These are phyloP conservation scores for Sebastes taczanowskii DNA, from an alignment of 2,797 vertebrate species.

Conservation along the genomic window DNA sequence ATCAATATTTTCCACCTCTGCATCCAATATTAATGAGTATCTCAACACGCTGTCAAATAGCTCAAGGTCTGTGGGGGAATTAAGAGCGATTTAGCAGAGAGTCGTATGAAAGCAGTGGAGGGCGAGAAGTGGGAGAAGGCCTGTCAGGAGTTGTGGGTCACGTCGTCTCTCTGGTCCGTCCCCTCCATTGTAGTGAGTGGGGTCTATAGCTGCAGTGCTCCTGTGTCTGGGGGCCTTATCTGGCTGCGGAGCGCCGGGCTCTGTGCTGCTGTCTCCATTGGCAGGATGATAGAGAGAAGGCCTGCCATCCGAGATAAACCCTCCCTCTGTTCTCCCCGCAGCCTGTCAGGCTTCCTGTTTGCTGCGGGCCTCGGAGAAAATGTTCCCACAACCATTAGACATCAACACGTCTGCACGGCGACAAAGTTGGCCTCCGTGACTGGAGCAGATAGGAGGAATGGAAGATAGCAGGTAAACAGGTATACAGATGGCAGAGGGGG, in stretches of 20 bases:
- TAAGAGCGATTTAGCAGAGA: slow-evolving; percentile 15
- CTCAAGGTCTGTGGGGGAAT: slow-evolving; percentile 31
- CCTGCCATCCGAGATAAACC: slow-evolving; percentile 81
- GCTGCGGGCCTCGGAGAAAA: slow-evolving; percentile 59
- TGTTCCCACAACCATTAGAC: slow-evolving; percentile 71
- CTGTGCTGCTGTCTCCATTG: slow-evolving; percentile 69
- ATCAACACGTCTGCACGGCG: slow-evolving; percentile 54
- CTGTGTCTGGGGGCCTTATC: slow-evolving; percentile 75
- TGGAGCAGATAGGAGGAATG: slow-evolving; percentile 54
- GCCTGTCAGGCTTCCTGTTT: slow-evolving; percentile 62
- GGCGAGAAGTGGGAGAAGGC: neutral
- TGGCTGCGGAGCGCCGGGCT: slow-evolving; percentile 53
- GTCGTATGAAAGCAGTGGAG: neutral
- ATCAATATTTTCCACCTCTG: neutral
- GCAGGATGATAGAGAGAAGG: slow-evolving; percentile 74
- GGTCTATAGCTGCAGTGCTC: slow-evolving; percentile 45
- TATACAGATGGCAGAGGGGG: slow-evolving; percentile 3
- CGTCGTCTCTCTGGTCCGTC: slow-evolving; percentile 29
- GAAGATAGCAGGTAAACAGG: slow-evolving; percentile 38
- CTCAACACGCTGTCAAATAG: slow-evolving; percentile 2
- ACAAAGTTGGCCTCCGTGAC: slow-evolving; percentile 64
- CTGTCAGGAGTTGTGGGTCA: slow-evolving; percentile 36
- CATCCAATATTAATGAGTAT: slow-evolving; percentile 16
- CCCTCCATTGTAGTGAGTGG: slow-evolving; percentile 52
- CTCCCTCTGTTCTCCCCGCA: slow-evolving; percentile 64